A percentile compares a stretch with the other conserved stretches of the same genome.
These are phyloP conservation scores for Macaca nemestrina DNA, from an alignment of 2,113 vertebrate species.

Conservation along the genomic window DNA sequence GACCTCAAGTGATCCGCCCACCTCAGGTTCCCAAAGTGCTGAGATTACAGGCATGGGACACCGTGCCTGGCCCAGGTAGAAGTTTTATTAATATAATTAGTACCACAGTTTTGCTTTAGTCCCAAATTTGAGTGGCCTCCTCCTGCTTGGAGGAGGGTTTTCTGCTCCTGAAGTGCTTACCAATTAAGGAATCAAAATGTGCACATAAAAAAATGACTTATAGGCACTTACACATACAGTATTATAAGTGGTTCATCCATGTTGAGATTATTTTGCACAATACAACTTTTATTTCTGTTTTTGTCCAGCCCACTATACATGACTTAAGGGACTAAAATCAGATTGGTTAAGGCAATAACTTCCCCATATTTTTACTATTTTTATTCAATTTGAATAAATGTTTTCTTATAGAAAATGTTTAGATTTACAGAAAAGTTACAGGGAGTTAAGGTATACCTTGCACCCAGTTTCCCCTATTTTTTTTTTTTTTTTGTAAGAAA, in stretches of 20 bases:
- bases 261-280: neutral
- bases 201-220: neutral
- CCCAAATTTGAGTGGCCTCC: neutral
- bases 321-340: neutral
- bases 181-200: constrained; percentile 20
- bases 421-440: constrained; percentile 24
- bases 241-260: neutral
- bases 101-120: constrained; percentile 22
- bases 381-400: neutral
- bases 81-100: constrained; percentile 40
- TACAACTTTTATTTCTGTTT: neutral
- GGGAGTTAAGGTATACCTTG: neutral
- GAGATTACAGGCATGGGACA: no score
- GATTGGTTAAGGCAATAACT: neutral
- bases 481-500: neutral
- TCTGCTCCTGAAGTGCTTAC: neutral
- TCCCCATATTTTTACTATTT: neutral
- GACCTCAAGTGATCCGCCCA: no score
- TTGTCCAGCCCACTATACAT: neutral
- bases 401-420: neutral
- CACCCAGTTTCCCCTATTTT: neutral
- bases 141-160: neutral
- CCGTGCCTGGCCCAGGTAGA: neutral
- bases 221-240: neutral
- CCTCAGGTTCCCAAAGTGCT: no score